A percentile compares a stretch with the other conserved stretches of the same genome.
These are phyloP conservation scores for Drosophila borealis DNA, from an alignment of 2,888 invertebrate species.

Conservation along the genomic window DNA sequence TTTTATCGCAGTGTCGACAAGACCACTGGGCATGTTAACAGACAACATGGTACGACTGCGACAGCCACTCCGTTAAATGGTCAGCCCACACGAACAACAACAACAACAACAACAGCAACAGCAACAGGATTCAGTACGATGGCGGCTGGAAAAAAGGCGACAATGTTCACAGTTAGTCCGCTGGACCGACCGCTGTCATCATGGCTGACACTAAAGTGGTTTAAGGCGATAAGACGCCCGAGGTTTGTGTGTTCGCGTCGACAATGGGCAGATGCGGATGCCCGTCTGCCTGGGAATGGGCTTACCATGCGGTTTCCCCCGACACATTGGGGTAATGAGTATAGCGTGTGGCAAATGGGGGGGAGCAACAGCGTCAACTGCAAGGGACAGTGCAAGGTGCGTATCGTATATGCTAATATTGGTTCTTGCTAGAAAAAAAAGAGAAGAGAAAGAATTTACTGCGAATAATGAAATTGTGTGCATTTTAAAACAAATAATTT, in stretches of 20 bases:
- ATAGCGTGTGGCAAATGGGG: background rate
- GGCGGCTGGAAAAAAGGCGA: conserved; percentile 57
- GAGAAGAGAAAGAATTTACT: no score
- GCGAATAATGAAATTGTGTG: no score
- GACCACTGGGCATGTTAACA: conserved; percentile 79
- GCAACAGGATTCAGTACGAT: conserved; percentile 8
- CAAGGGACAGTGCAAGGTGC: background rate
- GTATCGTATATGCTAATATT: background rate
- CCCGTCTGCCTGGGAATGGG: background rate
- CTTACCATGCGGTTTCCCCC: conserved; percentile 31
- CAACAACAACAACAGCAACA: conserved; percentile 24
- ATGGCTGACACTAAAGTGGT: conserved; percentile 83
- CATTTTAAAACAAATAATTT: no score
- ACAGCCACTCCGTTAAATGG: conserved; percentile 56
- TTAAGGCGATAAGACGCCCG: conserved; percentile 82
- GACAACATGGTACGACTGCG: conserved; percentile 59
- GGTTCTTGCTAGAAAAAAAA: background rate
- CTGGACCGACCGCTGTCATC: conserved; percentile 82
- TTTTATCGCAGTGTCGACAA: conserved; percentile 77
- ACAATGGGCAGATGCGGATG: conserved; percentile 20
- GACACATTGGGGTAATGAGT: conserved; percentile 43
- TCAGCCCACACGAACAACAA: conserved; percentile 41
- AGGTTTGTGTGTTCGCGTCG: conserved; percentile 34
- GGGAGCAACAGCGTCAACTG: no score
- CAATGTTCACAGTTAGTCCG: conserved; percentile 67